Percentiles rank a stretch among this genome's conserved stretches.
phyloP scores from a whole-genome alignment of 2,113 vertebrate genomes.

The Cairina moschata region DNA sequence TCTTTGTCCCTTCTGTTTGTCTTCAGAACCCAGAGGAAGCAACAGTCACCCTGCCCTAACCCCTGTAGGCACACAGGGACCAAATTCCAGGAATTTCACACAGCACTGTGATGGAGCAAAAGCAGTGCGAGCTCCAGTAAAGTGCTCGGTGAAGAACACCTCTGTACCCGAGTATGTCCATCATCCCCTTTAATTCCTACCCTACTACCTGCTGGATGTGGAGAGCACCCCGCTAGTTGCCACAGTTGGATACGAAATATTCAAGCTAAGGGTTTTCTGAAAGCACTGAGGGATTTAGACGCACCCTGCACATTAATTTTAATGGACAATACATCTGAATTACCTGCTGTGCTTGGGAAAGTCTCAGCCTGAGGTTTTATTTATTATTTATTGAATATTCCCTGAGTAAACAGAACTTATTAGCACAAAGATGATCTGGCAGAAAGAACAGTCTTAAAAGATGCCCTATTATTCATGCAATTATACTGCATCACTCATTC shows the following conservation, averaged over 20 bases:
- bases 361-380: slow-evolving; percentile 42
- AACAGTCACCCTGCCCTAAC: neutral
- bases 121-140: rapidly evolving
- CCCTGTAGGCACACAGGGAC: neutral
- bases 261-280: neutral
- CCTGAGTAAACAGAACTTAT: slow-evolving; percentile 59
- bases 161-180: neutral
- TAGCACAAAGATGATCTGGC: slow-evolving; percentile 38
- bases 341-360: slow-evolving; percentile 36
- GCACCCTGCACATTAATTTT: slow-evolving; percentile 47
- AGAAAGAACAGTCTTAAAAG: neutral
- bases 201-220: neutral
- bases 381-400: slow-evolving; percentile 68
- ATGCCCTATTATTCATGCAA: slow-evolving; percentile 37
- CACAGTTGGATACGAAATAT: slow-evolving; percentile 2
- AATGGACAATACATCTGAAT: slow-evolving; percentile 24
- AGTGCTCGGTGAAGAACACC: neutral
- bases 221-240: neutral
- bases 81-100: neutral
- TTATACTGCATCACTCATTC: slow-evolving; percentile 22
- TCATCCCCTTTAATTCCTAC: neutral
- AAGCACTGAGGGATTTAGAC: neutral
- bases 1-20: neutral
- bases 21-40: neutral
- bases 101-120: neutral